These are phyloP conservation scores for Sitta carolinensis DNA, from an alignment of 2,797 vertebrate genomes.

Conservation along the genomic window DNA sequence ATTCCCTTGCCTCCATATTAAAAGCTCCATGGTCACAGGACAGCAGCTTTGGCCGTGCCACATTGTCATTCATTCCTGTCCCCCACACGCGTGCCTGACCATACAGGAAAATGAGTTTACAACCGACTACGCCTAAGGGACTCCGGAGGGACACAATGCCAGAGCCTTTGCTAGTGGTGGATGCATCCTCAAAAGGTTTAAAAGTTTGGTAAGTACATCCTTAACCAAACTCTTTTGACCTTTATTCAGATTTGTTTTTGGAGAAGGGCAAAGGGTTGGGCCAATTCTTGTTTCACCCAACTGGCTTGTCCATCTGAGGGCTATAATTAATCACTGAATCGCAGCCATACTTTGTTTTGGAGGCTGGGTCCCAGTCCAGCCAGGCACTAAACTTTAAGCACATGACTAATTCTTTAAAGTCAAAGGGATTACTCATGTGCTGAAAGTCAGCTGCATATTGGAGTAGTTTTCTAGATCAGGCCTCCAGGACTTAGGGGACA, in stretches of 20 bases:
- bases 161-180: constrained; percentile 22
- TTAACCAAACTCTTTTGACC: constrained; percentile 68
- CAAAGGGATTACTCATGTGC: constrained; percentile 42
- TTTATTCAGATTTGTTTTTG: constrained; percentile 57
- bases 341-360: constrained; percentile 44
- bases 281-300: constrained; percentile 56
- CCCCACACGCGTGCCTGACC: constrained; percentile 36
- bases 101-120: constrained; percentile 46
- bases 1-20: constrained; percentile 73
- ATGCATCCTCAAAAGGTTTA: constrained; percentile 42
- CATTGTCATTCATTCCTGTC: constrained; percentile 61
- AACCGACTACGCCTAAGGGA: not conserved
- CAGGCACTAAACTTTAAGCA: constrained; percentile 28
- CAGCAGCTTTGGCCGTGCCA: constrained; percentile 29
- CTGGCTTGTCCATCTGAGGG: constrained; percentile 41
- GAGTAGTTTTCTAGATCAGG: not conserved
- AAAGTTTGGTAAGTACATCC: constrained; percentile 62
- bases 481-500: not conserved
- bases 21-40: constrained; percentile 64
- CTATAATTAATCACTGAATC: constrained; percentile 54
- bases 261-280: constrained; percentile 63
- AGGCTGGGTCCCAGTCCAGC: not conserved
- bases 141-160: constrained; percentile 1
- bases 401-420: constrained; percentile 44
- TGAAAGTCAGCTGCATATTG: constrained; percentile 26